phyloP scores from a whole-genome alignment of 2,113 vertebrate genomes.

The Microtus richardsoni region DNA sequence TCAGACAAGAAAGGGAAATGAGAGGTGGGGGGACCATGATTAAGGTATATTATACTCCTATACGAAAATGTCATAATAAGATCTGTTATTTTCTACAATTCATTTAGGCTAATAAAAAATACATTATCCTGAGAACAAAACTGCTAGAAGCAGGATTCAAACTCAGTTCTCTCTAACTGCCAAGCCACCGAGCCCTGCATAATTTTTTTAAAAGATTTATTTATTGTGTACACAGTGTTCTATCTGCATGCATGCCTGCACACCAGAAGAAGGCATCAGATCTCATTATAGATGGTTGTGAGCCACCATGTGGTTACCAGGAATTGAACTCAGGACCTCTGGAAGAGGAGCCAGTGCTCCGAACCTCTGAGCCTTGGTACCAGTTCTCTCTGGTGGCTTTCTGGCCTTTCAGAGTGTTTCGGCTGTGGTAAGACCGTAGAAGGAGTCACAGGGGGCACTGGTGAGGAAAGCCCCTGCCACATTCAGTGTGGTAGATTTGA shows the following conservation, averaged over 20 bases:
- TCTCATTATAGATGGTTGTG: too few relatives aligned
- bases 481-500: not conserved
- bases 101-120: conserved; percentile 4
- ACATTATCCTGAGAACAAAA: not conserved
- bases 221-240: too few relatives aligned
- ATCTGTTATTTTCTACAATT: not conserved
- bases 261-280: too few relatives aligned
- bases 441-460: not conserved
- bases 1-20: not conserved
- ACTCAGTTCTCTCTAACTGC: not conserved
- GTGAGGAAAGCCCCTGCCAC: not conserved
- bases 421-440: not conserved
- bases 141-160: not conserved
- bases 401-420: not conserved
- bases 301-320: too few relatives aligned
- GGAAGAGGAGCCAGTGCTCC: too few relatives aligned
- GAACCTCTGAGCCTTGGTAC: too few relatives aligned
- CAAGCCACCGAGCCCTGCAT: not conserved
- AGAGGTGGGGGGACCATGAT: not conserved
- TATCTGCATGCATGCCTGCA: too few relatives aligned
- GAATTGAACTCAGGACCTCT: too few relatives aligned
- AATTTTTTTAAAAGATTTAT: too few relatives aligned
- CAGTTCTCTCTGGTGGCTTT: not conserved
- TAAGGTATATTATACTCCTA: not conserved
- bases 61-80: not conserved